A percentile compares a stretch with the other conserved stretches of the same genome.
phyloP scores from a whole-genome alignment of 2,888 invertebrate species.

The Nomada hirtipes region DNA sequence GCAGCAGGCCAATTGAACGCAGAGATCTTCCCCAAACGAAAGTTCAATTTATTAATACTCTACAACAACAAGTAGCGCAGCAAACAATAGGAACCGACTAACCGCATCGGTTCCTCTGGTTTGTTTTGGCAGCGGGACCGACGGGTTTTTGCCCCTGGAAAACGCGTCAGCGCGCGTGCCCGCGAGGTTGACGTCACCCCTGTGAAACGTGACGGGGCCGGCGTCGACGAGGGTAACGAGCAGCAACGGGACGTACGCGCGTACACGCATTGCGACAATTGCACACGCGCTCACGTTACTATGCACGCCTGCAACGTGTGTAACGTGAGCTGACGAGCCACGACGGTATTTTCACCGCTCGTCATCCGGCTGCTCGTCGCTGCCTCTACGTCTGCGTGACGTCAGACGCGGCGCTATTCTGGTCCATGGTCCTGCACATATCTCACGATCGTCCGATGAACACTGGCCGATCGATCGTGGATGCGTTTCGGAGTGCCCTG shows the following conservation, averaged over 20 bases:
- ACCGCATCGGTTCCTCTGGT: conserved; percentile 35
- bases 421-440: conserved; percentile 54
- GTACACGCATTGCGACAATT: background rate
- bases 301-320: background rate
- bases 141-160: conserved; percentile 43
- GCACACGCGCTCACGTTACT: background rate
- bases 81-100: conserved; percentile 19
- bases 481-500: conserved; percentile 6
- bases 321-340: conserved; percentile 46
- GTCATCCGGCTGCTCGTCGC: conserved; percentile 40
- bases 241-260: background rate
- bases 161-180: conserved; percentile 29
- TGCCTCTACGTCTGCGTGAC: conserved; percentile 67
- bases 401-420: conserved; percentile 73
- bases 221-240: background rate
- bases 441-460: conserved; percentile 32
- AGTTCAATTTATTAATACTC: too few relatives aligned
- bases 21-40: too few relatives aligned
- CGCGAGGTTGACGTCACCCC: conserved; percentile 32
- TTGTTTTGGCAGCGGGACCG: conserved; percentile 41
- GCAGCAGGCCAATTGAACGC: too few relatives aligned
- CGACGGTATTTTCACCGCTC: conserved; percentile 50
- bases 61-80: background rate
- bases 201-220: conserved; percentile 30
- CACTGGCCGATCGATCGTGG: conserved; percentile 31